Percentiles rank a stretch among this genome's conserved stretches.
These are phyloP conservation scores for Pantelozetes paolii DNA, from an alignment of 2,888 invertebrate species.

Conservation along the genomic window DNA sequence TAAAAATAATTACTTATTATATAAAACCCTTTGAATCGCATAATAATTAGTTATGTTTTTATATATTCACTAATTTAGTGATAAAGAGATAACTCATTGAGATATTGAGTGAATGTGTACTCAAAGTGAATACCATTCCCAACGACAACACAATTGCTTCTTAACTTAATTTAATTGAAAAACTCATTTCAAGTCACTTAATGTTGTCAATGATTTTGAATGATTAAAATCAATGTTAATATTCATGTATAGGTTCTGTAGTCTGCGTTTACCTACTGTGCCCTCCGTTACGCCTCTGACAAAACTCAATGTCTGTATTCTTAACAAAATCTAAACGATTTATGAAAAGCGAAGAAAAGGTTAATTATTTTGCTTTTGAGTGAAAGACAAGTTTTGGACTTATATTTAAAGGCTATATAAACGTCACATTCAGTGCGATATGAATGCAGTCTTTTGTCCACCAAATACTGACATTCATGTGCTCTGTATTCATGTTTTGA, in stretches of 20 bases:
- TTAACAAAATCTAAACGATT: background rate
- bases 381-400: background rate
- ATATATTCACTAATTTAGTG: too few relatives aligned
- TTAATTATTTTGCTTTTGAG: constrained; percentile 25
- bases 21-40: too few relatives aligned
- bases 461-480: constrained; percentile 16
- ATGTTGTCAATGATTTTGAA: constrained; percentile 6
- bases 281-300: constrained; percentile 18
- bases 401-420: constrained; percentile 31
- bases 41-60: too few relatives aligned
- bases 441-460: constrained; percentile 29
- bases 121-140: background rate
- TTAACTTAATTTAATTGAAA: too few relatives aligned
- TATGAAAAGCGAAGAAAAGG: constrained; percentile 24
- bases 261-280: too few relatives aligned
- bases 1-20: too few relatives aligned
- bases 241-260: background rate
- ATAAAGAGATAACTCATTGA: too few relatives aligned
- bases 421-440: constrained; percentile 10
- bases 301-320: constrained; percentile 1
- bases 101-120: too few relatives aligned
- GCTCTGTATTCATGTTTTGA: constrained; percentile 20
- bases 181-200: background rate
- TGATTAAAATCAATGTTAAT: background rate
- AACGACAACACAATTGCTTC: background rate